Percentiles rank a stretch among this genome's conserved stretches.
phyloP scores from a whole-genome alignment of 2,888 invertebrate genomes.

The Zeuzera pyrina region DNA sequence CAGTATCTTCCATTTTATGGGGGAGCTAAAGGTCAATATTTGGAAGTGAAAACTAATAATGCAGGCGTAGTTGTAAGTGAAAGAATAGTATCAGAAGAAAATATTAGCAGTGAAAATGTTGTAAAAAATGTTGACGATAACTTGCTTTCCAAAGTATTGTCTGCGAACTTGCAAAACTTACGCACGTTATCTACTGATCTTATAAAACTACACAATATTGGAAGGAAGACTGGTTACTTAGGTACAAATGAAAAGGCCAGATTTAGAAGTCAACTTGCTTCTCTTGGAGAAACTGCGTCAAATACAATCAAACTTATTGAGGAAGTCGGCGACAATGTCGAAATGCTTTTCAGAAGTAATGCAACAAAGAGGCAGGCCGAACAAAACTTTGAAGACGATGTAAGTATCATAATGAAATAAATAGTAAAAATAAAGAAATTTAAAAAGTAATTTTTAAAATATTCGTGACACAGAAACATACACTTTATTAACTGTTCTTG shows the following conservation, averaged over 20 bases:
- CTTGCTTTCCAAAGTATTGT: slow-evolving; percentile 54
- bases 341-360: slow-evolving; percentile 44
- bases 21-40: slow-evolving; percentile 79
- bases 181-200: slow-evolving; percentile 72
- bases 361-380: slow-evolving; percentile 40
- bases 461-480: too few relatives aligned
- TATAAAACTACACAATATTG: slow-evolving; percentile 74
- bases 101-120: slow-evolving; percentile 49
- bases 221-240: slow-evolving; percentile 72
- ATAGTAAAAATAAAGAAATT: too few relatives aligned
- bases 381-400: slow-evolving; percentile 39
- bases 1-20: slow-evolving; percentile 79
- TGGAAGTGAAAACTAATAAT: slow-evolving; percentile 71
- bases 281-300: slow-evolving; percentile 72
- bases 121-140: slow-evolving; percentile 52
- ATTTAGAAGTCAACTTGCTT: slow-evolving; percentile 71
- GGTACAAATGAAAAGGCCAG: slow-evolving; percentile 65
- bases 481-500: too few relatives aligned
- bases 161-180: slow-evolving; percentile 71
- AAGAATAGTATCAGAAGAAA: slow-evolving; percentile 59
- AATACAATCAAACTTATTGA: slow-evolving; percentile 70
- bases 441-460: too few relatives aligned
- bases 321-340: slow-evolving; percentile 68
- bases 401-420: too few relatives aligned
- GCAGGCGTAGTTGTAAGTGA: slow-evolving; percentile 66